Percentiles rank a stretch among this genome's conserved stretches.
phyloP scores from a whole-genome alignment of 2,888 invertebrate species.

The Hypomecis atomaria region DNA sequence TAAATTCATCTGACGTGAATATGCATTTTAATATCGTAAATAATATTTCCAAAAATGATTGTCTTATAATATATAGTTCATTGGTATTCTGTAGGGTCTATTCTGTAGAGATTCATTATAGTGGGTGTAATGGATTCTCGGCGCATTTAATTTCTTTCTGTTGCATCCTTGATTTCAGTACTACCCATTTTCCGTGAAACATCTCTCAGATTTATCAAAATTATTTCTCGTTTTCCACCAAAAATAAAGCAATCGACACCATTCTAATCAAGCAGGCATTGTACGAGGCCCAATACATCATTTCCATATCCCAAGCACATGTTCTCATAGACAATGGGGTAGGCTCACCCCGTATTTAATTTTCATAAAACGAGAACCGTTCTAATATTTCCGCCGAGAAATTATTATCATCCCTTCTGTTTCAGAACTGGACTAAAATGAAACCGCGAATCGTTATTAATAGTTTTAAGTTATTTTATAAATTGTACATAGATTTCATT shows the following conservation, averaged over 20 bases:
- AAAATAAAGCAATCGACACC: constrained; percentile 36
- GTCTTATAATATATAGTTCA: too few species aligned
- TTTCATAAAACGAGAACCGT: constrained; percentile 80
- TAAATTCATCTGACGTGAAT: too few species aligned
- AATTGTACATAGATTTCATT: not conserved
- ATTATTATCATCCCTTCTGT: constrained; percentile 78
- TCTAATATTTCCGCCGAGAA: constrained; percentile 78
- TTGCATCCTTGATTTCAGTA: too few species aligned
- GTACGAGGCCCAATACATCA: constrained; percentile 74
- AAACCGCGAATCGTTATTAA: constrained; percentile 60
- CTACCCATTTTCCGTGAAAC: too few species aligned
- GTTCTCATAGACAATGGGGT: constrained; percentile 80
- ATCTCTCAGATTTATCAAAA: too few species aligned
- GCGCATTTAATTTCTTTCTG: too few species aligned
- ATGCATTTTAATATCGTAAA: too few species aligned
- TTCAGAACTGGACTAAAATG: constrained; percentile 72
- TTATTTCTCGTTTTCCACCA: not conserved
- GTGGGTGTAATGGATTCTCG: too few species aligned
- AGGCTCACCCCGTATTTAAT: constrained; percentile 79
- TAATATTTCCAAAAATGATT: too few species aligned
- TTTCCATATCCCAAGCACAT: constrained; percentile 82
- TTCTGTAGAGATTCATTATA: too few species aligned
- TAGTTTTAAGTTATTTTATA: constrained; percentile 32
- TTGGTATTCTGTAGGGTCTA: too few species aligned
- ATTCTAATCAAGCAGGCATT: constrained; percentile 66